Evolutionary conservation across 1,140 invertebrate genomes (phyloP).

Genomic region (Aphaenogaster floridana): DNA sequence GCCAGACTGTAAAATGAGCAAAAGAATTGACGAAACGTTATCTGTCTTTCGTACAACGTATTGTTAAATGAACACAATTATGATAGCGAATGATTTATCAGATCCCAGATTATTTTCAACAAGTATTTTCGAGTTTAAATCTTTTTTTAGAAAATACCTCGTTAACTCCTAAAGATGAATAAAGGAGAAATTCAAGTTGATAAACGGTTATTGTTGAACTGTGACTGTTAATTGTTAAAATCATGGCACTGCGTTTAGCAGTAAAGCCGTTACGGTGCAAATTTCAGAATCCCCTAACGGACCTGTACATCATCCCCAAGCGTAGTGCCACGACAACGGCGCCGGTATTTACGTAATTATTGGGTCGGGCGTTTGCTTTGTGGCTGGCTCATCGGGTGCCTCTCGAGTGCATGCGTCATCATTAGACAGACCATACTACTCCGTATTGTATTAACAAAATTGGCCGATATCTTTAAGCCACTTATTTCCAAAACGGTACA

Average conservation of each 20-base stretch:
- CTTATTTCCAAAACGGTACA: background rate
- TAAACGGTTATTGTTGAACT: background rate
- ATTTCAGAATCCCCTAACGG: constrained; percentile 34
- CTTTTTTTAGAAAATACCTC: background rate
- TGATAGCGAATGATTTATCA: background rate
- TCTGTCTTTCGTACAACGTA: background rate
- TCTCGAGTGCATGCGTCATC: constrained; percentile 60
- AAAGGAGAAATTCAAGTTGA: background rate
- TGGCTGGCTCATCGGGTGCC: background rate
- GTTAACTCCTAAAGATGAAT: too few relatives aligned
- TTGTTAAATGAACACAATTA: constrained; percentile 23
- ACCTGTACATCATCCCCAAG: constrained; percentile 60
- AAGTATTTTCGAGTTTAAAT: background rate
- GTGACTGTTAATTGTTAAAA: constrained; percentile 20
- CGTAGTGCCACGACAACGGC: constrained; percentile 53
- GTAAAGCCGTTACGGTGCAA: constrained; percentile 6
- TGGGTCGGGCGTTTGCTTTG: constrained; percentile 63
- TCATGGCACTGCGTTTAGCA: background rate
- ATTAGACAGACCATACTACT: constrained; percentile 35
- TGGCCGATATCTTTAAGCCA: constrained; percentile 1
- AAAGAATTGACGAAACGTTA: background rate
- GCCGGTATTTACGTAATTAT: constrained; percentile 77
- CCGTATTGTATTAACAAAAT: background rate
- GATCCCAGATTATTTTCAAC: background rate
- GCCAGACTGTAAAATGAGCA: background rate